Percentiles rank a stretch among this genome's conserved stretches.
Evolutionary conservation across 1,140 invertebrate species (phyloP).

Genomic region (Mizuhopecten yessoensis): DNA sequence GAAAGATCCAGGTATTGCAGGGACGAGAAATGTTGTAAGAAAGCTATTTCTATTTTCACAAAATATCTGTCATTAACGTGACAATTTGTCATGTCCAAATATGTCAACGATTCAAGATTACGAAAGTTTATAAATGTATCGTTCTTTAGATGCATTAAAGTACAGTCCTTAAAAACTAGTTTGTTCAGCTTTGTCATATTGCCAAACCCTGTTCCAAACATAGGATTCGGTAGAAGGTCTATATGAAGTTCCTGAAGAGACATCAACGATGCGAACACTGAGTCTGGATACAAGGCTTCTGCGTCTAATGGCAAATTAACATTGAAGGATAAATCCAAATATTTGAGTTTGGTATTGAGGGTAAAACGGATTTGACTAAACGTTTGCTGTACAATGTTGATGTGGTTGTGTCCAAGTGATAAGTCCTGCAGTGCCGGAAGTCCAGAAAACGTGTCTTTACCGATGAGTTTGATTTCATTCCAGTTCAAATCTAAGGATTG

Average conservation of each 20-base stretch:
- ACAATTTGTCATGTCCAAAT: neutral
- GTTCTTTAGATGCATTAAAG: neutral
- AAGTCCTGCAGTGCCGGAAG: neutral
- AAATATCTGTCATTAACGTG: neutral
- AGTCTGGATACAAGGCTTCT: neutral
- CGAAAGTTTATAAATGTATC: slow-evolving; percentile 8
- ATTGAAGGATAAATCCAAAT: neutral
- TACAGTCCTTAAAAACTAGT: neutral
- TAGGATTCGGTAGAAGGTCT: neutral
- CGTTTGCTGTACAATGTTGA: neutral
- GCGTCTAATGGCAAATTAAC: neutral
- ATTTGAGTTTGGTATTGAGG: neutral
- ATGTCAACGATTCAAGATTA: neutral
- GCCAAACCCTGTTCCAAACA: neutral
- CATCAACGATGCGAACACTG: neutral
- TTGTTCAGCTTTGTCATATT: neutral
- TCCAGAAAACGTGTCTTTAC: neutral
- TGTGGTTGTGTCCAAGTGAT: neutral
- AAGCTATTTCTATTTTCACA: neutral
- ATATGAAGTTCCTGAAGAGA: neutral
- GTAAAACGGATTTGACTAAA: neutral
- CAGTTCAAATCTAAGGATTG: neutral
- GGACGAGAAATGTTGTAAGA: neutral
- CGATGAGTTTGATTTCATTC: neutral
- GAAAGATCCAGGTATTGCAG: neutral